Evolutionary conservation across 1,140 invertebrate species (phyloP), one percentile per base, ranked within the genome.

Genomic region (Cyphomyrmex costatus): DNA sequence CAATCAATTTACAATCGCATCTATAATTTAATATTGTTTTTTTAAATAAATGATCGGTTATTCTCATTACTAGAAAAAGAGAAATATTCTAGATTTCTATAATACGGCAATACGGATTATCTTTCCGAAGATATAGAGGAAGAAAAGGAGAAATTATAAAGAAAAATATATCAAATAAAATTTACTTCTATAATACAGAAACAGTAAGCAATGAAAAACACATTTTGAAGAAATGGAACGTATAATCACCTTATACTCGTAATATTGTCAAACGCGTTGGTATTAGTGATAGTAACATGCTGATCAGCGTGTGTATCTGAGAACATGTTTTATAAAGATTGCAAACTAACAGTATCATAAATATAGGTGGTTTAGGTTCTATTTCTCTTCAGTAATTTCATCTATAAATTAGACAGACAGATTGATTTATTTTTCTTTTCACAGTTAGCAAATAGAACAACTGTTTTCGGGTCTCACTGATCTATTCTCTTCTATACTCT

Each of bases 211-310:
- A 33, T 7, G 21, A 8, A 68, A 21, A 53, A 66, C 36, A 27
- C 5, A 66, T 66, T 68, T 58, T 49, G 2, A 27, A 30, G 10
- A 19, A 56, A 42, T 24, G 30, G 12, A 7, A 19, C 3, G 7
- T 4, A 30, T 10, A 7, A 33, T 79, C 27, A 51, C 7, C 16
- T 53, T 42, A 42, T 19, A 12, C 46, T 53, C 8, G n/a, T n/a
- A 53, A 66, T 79, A 79, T 79, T 79, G 77, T 66, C 77, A 30
- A 79, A 27, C 66, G n/a, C 7, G 42, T 27, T 51, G 8, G 14
- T 79, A 68, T 7, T 79, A 36, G 27, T 12, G 5, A 33, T 63
- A 16, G 7, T 56, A 27, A 79, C n/a, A 79, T 33, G 27, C 2
- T 68, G 27, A 7, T 12, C n/a, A 79, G n/a, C 14, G 36, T n/a